Conservation (phyloP, 2,113 vertebrate genomes). For the Noturus placidus region DNA sequence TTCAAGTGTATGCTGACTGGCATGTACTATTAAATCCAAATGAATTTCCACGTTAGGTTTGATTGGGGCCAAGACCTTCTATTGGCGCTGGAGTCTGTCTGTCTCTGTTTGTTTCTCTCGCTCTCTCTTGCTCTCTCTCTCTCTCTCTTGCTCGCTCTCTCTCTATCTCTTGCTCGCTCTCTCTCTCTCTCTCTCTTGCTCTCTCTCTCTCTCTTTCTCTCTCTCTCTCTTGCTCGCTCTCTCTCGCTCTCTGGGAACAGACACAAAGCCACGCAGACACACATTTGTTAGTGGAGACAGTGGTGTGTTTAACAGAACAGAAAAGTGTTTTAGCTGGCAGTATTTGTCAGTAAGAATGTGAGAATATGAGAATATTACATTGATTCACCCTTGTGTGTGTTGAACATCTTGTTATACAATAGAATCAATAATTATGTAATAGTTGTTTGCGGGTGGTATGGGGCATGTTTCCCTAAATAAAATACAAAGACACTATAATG, state of each 20-base stretch:
- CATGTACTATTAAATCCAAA: constrained; percentile 18
- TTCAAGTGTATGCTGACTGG: background rate
- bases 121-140: background rate
- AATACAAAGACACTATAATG: too few relatives aligned
- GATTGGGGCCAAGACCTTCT: background rate
- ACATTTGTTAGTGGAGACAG: background rate
- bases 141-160: background rate
- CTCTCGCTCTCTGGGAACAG: background rate
- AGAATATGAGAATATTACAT: background rate
- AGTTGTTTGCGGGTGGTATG: too few relatives aligned
- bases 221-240: background rate
- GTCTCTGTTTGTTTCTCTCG: background rate
- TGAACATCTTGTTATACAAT: background rate
- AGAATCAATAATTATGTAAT: background rate
- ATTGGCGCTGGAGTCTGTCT: background rate
- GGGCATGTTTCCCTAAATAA: too few relatives aligned
- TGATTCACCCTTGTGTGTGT: background rate
- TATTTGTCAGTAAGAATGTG: background rate
- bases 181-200: background rate
- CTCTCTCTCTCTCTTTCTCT: background rate
- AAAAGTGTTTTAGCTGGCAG: background rate
- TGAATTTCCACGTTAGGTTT: background rate
- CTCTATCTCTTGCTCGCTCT: too few relatives aligned
- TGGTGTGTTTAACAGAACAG: background rate
- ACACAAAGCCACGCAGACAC: background rate